A percentile compares a stretch with the other conserved stretches of the same genome.
Conservation (phyloP, 2,888 invertebrate genomes). For the Bellardia bayeri region DNA sequence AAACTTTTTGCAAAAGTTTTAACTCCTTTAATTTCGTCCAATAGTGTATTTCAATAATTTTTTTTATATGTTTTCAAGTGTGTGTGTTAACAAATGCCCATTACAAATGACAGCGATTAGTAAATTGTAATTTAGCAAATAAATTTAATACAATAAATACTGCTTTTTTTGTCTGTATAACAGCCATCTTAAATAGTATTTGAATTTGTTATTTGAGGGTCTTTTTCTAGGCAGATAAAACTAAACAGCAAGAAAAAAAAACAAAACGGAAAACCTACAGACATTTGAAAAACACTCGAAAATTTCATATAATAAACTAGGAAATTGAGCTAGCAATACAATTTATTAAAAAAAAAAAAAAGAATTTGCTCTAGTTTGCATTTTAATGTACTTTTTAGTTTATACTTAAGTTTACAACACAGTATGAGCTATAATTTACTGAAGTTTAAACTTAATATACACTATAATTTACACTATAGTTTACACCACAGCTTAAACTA, state of each 20-base stretch:
- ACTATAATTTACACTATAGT: no score
- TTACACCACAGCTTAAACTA: no score
- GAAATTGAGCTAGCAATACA: no score
- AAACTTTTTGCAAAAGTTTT: not conserved
- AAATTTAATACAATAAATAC: conserved; percentile 43
- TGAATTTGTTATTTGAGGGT: conserved; percentile 3
- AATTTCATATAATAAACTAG: not conserved
- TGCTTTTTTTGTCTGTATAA: not conserved
- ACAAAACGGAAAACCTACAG: not conserved
- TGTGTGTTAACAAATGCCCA: not conserved
- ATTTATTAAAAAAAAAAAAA: no score
- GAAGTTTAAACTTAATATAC: no score
- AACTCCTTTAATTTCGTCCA: no score
- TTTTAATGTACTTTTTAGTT: no score
- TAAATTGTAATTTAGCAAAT: conserved; percentile 61
- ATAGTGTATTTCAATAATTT: not conserved
- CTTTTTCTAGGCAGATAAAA: not conserved
- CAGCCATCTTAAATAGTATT: not conserved
- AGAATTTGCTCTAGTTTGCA: no score
- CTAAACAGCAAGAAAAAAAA: no score
- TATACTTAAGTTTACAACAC: no score
- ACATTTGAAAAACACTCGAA: conserved; percentile 4
- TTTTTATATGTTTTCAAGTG: not conserved
- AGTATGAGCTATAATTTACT: no score
- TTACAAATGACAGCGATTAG: conserved; percentile 62